These are phyloP conservation scores for Salvator merianae DNA, from an alignment of 2,113 vertebrate species.

Conservation along the genomic window DNA sequence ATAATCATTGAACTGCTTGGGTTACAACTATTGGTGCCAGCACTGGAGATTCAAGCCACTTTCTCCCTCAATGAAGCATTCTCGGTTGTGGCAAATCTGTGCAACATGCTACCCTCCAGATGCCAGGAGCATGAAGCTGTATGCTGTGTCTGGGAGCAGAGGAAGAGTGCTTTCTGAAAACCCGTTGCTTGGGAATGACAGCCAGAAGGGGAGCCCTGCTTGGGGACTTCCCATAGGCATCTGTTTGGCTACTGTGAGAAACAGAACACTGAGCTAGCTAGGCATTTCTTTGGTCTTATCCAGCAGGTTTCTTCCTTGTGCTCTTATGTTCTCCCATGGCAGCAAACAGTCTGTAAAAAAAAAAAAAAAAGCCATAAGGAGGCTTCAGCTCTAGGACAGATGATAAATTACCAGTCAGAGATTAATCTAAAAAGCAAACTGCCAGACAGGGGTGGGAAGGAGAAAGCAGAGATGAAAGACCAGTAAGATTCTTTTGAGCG, in stretches of 20 bases:
- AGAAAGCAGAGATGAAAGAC: slow-evolving; percentile 54
- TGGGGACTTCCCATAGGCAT: background rate
- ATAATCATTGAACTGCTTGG: too few species aligned
- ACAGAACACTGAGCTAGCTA: background rate
- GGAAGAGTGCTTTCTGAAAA: background rate
- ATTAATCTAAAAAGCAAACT: slow-evolving; percentile 49
- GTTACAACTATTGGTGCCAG: too few species aligned
- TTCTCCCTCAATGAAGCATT: too few species aligned
- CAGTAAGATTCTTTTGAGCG: slow-evolving; percentile 12
- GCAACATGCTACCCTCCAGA: background rate
- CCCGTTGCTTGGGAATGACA: background rate
- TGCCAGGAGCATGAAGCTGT: background rate
- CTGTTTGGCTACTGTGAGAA: background rate
- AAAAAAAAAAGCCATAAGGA: slow-evolving; percentile 39
- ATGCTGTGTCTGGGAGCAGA: background rate
- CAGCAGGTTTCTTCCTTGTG: background rate
- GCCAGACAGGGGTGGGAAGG: slow-evolving; percentile 32
- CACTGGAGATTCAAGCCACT: too few species aligned
- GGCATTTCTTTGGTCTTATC: background rate
- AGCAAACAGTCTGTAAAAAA: slow-evolving; percentile 36
- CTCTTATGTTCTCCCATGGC: background rate
- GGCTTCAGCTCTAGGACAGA: slow-evolving; percentile 1
- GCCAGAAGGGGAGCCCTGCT: background rate
- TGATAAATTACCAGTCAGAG: slow-evolving; percentile 49
- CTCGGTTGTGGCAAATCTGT: too few species aligned